These are phyloP conservation scores for Anoplopoma fimbria DNA, from an alignment of 2,113 vertebrate species.

Conservation along the genomic window DNA sequence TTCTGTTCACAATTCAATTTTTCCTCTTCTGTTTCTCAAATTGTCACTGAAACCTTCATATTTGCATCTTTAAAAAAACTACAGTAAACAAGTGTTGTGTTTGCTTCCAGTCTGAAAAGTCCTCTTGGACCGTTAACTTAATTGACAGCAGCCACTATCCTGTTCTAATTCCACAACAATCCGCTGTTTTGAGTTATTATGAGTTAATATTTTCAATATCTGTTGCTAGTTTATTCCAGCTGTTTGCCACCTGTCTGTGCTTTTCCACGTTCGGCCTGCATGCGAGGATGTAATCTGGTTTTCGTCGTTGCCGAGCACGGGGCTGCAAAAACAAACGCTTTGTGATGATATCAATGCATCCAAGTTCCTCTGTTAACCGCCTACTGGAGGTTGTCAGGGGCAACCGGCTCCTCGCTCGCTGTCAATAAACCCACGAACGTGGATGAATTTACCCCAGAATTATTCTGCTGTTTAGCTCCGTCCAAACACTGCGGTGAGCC, in stretches of 20 bases:
- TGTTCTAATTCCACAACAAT: constrained; percentile 30
- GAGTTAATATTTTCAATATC: constrained; percentile 47
- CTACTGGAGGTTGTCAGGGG: constrained; percentile 36
- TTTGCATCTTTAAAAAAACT: neutral
- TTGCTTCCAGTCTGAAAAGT: neutral
- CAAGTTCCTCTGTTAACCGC: neutral
- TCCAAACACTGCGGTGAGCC: constrained; percentile 51
- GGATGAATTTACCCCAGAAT: no score
- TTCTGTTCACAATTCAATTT: no score
- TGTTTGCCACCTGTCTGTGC: constrained; percentile 67
- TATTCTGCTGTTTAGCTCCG: constrained; percentile 43
- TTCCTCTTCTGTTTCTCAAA: no score
- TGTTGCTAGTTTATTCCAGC: constrained; percentile 46
- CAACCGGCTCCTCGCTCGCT: constrained; percentile 6
- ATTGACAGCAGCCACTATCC: constrained; percentile 21
- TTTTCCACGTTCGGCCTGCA: constrained; percentile 6
- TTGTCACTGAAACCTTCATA: neutral
- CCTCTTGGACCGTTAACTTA: neutral
- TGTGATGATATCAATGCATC: neutral
- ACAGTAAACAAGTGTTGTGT: neutral
- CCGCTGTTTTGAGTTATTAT: constrained; percentile 19
- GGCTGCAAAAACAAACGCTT: constrained; percentile 34
- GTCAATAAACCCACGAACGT: constrained; percentile 27
- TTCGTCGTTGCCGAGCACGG: constrained; percentile 1
- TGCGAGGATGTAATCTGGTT: constrained; percentile 54